These are phyloP conservation scores for Sylvietta virens DNA, from an alignment of 2,113 vertebrate genomes.

Conservation along the genomic window DNA sequence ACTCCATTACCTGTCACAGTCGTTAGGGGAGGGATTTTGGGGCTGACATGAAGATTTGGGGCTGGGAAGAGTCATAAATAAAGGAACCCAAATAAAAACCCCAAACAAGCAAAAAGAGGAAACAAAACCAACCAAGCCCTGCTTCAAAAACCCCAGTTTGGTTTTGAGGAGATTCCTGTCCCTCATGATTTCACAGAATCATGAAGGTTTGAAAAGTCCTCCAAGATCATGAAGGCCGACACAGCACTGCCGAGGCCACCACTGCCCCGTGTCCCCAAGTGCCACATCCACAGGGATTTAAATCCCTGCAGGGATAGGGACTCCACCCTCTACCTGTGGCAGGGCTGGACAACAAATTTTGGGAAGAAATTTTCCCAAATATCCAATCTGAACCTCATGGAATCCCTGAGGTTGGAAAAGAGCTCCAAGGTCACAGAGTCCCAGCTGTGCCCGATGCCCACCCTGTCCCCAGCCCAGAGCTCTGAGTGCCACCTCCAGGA, in stretches of 20 bases:
- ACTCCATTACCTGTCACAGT: neutral
- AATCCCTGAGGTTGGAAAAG: neutral
- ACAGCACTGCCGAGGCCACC: neutral
- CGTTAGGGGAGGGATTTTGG: neutral
- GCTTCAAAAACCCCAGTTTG: fast-evolving
- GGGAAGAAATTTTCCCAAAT: neutral
- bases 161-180: neutral
- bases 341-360: fast-evolving
- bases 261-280: fast-evolving
- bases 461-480: neutral
- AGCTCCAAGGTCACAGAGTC: neutral
- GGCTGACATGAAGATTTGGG: neutral
- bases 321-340: neutral
- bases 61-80: neutral
- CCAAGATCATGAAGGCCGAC: too few relatives aligned
- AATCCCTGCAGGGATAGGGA: neutral
- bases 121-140: neutral
- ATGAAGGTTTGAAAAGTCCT: neutral
- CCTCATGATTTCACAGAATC: fast-evolving
- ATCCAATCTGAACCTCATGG: neutral
- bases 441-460: too few relatives aligned
- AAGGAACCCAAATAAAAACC: neutral
- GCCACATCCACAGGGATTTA: neutral
- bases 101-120: fast-evolving
- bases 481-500: too few relatives aligned